Evolutionary conservation across 35 echinoderm and acorn worm genomes (phyloP).

Genomic region (Apostichopus japonicus): DNA sequence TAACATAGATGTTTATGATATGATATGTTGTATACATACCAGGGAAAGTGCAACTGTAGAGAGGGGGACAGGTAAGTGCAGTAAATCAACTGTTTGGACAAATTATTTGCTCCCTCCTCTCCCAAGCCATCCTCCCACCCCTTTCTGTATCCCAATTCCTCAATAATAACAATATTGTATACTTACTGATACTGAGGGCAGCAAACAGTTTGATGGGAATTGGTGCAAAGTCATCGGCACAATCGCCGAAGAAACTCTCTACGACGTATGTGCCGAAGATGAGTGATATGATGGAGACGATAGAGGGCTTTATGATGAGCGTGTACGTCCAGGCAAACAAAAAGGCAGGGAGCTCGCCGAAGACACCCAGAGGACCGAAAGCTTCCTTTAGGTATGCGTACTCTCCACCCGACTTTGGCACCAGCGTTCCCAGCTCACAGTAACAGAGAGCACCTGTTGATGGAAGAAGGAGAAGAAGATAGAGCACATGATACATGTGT

Average conservation of each 20-base stretch:
- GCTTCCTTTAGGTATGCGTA: conserved; percentile 84
- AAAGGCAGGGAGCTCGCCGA: conserved; percentile 70
- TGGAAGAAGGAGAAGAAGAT: too few relatives aligned
- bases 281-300: conserved; percentile 85
- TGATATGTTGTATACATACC: too few relatives aligned
- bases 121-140: too few relatives aligned
- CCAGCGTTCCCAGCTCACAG: conserved; percentile 88
- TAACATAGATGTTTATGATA: too few relatives aligned
- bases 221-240: conserved; percentile 38
- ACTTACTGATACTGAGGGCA: conserved; percentile 40
- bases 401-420: conserved; percentile 90
- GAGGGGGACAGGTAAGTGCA: too few relatives aligned
- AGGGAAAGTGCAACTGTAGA: too few relatives aligned
- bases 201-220: conserved; percentile 53
- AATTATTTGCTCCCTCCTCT: too few relatives aligned
- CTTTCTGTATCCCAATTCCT: neutral
- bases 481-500: too few relatives aligned
- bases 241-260: conserved; percentile 62
- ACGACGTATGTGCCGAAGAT: conserved; percentile 87
- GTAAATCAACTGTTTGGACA: too few relatives aligned
- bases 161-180: neutral
- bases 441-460: conserved; percentile 84
- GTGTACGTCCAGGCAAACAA: conserved; percentile 91
- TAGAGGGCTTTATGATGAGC: conserved; percentile 82
- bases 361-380: conserved; percentile 68